Conservation (phyloP, 2,888 invertebrate species). For the Hartigia nigra region DNA sequence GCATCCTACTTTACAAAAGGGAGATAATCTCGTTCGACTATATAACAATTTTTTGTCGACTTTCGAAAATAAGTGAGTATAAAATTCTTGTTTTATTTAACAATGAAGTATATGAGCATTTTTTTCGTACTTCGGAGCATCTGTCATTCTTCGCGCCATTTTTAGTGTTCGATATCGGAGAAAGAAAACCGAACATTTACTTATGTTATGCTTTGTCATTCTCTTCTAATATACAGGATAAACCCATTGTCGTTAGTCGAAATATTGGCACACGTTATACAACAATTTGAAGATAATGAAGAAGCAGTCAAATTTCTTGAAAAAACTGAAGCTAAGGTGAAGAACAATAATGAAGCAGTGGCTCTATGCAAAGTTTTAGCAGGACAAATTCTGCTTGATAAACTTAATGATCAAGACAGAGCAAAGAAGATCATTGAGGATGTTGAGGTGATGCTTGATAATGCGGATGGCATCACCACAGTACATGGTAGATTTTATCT, state of each 20-base stretch:
- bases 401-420: slow-evolving; percentile 80
- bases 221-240: slow-evolving; percentile 75
- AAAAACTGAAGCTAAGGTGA: slow-evolving; percentile 88
- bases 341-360: slow-evolving; percentile 85
- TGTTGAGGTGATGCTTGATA: slow-evolving; percentile 85
- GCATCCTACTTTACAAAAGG: slow-evolving; percentile 79
- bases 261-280: slow-evolving; percentile 81
- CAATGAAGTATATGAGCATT: not conserved
- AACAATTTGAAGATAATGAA: slow-evolving; percentile 82
- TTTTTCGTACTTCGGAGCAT: not conserved
- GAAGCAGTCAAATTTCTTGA: slow-evolving; percentile 90
- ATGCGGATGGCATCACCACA: slow-evolving; percentile 90
- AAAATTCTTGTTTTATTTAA: slow-evolving; percentile 23
- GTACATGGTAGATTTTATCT: slow-evolving; percentile 96
- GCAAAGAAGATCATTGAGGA: slow-evolving; percentile 90
- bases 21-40: slow-evolving; percentile 82
- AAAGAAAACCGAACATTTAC: too few species aligned
- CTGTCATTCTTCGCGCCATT: not conserved
- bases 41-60: slow-evolving; percentile 92
- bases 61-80: slow-evolving; percentile 93
- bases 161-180: too few species aligned
- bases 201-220: not conserved
- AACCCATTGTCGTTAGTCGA: slow-evolving; percentile 93
- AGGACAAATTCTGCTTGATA: slow-evolving; percentile 83
- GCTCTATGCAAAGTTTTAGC: slow-evolving; percentile 88